Evolutionary conservation across 2,113 vertebrate genomes (phyloP).

Genomic region (Tapirus terrestris): DNA sequence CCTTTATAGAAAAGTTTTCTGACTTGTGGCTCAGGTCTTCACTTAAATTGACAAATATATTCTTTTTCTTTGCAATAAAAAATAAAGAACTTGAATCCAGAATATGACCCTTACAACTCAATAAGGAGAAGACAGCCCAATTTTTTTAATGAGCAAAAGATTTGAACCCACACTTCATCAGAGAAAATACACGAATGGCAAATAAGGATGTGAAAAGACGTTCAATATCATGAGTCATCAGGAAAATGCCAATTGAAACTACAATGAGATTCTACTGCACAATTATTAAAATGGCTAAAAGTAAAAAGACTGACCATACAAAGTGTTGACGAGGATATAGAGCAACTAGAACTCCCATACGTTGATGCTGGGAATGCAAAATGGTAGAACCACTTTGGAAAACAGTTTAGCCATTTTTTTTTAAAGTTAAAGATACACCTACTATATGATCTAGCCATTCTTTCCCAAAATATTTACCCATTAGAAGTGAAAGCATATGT

Average conservation of each 20-base stretch:
- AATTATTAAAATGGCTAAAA: background rate
- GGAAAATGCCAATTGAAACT: background rate
- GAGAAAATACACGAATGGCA: background rate
- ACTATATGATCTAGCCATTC: background rate
- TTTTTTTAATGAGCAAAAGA: background rate
- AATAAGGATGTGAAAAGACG: background rate
- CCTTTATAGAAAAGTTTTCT: background rate
- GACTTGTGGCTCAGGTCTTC: background rate
- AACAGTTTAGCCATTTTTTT: background rate
- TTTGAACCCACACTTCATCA: background rate
- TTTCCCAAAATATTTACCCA: background rate
- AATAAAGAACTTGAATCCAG: background rate
- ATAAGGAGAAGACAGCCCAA: background rate
- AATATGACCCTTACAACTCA: background rate
- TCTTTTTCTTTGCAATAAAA: background rate
- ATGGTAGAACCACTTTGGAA: background rate
- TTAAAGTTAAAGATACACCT: background rate
- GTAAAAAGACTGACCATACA: background rate
- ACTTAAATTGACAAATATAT: background rate
- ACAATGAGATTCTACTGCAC: background rate
- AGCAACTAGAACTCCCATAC: background rate
- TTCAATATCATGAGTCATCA: background rate
- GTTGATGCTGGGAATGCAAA: background rate
- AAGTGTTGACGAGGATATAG: background rate
- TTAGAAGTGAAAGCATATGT: conserved; percentile 6